These are phyloP conservation scores for Empis livida DNA, from an alignment of 2,888 invertebrate genomes.

Conservation along the genomic window DNA sequence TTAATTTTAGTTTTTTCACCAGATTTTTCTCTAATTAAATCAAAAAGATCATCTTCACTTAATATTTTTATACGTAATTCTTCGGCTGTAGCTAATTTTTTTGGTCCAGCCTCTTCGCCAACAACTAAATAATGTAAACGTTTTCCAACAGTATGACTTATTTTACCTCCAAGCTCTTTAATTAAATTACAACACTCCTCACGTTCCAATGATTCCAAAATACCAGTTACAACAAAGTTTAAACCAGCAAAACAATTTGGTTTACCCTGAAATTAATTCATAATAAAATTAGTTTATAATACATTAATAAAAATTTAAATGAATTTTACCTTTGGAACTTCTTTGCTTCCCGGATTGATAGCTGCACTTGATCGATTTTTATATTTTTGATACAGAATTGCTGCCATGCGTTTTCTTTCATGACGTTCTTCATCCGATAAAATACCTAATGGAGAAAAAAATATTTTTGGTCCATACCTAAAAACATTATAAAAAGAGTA, in stretches of 20 bases:
- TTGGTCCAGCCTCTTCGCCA: conserved; percentile 76
- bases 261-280: conserved; percentile 41
- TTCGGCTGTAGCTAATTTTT: conserved; percentile 66
- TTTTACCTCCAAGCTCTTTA: conserved; percentile 65
- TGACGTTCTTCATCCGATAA: conserved; percentile 49
- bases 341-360: conserved; percentile 67
- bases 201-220: conserved; percentile 74
- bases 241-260: conserved; percentile 56
- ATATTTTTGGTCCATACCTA: too few relatives aligned
- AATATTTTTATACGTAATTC: conserved; percentile 57
- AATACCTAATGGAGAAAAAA: conserved; percentile 16
- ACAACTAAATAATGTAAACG: conserved; percentile 70
- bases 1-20: conserved; percentile 18
- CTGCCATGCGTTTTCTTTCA: conserved; percentile 51
- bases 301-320: not conserved
- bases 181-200: conserved; percentile 65
- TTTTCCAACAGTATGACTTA: conserved; percentile 59
- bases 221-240: conserved; percentile 70
- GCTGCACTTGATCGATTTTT: conserved; percentile 70
- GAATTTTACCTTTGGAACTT: conserved; percentile 58
- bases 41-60: conserved; percentile 69
- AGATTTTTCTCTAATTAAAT: conserved; percentile 55
- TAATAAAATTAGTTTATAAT: not conserved
- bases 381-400: conserved; percentile 59
- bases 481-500: too few relatives aligned